These are phyloP conservation scores for Apocheima hispidaria DNA, from an alignment of 2,888 invertebrate species.

Conservation along the genomic window DNA sequence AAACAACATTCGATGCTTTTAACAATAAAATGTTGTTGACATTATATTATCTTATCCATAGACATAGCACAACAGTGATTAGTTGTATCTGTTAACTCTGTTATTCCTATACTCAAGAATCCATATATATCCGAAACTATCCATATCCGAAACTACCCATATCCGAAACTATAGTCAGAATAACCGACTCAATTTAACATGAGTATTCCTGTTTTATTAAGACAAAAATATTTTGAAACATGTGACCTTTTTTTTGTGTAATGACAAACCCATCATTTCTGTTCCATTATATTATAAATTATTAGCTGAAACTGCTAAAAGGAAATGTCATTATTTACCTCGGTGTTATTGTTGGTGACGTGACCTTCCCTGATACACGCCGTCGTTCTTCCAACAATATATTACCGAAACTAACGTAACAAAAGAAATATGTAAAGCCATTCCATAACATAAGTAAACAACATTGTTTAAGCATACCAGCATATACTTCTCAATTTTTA, in stretches of 20 bases:
- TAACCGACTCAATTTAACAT: too few species aligned
- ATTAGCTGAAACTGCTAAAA: conserved; percentile 7
- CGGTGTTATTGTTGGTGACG: conserved; percentile 11
- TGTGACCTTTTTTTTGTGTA: background rate
- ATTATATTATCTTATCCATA: background rate
- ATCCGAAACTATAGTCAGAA: too few species aligned
- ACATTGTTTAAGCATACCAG: conserved; percentile 28
- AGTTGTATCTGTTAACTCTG: too few species aligned
- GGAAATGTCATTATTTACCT: background rate
- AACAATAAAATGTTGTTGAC: background rate
- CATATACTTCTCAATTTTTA: conserved; percentile 23
- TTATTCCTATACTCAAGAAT: too few species aligned
- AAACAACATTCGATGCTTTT: background rate
- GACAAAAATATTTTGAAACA: too few species aligned
- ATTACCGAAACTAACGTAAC: conserved; percentile 51
- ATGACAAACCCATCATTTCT: background rate
- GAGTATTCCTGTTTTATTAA: too few species aligned
- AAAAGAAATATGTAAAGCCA: conserved; percentile 39
- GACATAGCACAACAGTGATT: background rate
- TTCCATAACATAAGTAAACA: conserved; percentile 33
- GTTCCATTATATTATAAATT: background rate
- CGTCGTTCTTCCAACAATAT: conserved; percentile 50
- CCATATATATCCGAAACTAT: background rate
- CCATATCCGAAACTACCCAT: too few species aligned
- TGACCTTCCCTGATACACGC: conserved; percentile 23